Base-by-base conservation (phyloP, 2,113 vertebrate species). In the Siphamia tubifer region DNA sequence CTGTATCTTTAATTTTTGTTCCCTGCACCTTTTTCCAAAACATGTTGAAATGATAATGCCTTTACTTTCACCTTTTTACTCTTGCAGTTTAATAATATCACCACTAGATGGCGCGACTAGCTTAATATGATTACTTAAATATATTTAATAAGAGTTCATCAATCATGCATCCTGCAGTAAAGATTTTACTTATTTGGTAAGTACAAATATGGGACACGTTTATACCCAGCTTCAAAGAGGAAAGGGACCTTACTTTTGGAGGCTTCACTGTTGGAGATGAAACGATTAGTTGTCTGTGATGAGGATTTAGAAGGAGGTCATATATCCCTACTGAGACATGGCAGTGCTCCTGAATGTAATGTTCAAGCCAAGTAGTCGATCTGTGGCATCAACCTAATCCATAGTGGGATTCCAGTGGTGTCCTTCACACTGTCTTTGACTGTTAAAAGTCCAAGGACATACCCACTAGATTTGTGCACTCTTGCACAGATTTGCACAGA, bases 241-340 rank as follows among this genome's bases (percentile, higher is more conserved):
- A 57, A 19, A 15, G 2, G 27, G n/a, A n/a, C n/a, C 17, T 15
- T 16, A 27, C 45, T 30, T 11, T n/a, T n/a, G n/a, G n/a, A n/a
- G n/a, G 19, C 4, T 16, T 28, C 4, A 19, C 35, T 38, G 31
- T 24, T 36, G 31, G 7, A 63, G n/a, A 61, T 28, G 23, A 64
- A 52, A 60, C 42, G 16, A 75, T 71, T 53, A 21, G 17, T 62
- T 45, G 43, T 73, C 58, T 74, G 55, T 35, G 52, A 51, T 65
- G 55, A 65, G 61, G 47, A 64, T 87, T 81, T 60, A 63, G 57
- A 84, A 84, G 34, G 81, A 79, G 84, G 81, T 84, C 80, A 79
- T 24, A 39, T 77, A 40, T 75, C 49, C 70, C 76, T 64, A 28
- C 74, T 68, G 76, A 77, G 82, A 80, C 69, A 23, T 71, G 67